Conservation (phyloP, 2,888 invertebrate species). For the Drosophila siamana region DNA sequence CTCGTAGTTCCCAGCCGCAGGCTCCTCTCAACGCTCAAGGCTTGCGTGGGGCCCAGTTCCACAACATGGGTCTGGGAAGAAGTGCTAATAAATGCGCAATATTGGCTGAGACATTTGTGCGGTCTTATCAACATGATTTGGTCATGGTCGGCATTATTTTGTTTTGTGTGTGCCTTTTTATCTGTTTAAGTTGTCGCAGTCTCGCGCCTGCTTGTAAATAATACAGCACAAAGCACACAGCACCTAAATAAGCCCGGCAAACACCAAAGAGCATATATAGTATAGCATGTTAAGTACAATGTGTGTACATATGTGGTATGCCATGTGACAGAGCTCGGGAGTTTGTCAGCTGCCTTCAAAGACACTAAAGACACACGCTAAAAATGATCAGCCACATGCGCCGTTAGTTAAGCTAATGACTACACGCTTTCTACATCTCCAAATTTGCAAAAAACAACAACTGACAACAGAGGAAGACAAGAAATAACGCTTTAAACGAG, state of each 20-base stretch:
- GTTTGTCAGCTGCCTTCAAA: conserved; percentile 55
- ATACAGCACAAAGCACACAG: conserved; percentile 60
- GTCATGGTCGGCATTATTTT: conserved; percentile 42
- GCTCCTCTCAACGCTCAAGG: not conserved
- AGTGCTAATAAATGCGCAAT: conserved; percentile 57
- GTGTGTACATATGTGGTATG: too few species aligned
- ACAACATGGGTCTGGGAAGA: conserved; percentile 8
- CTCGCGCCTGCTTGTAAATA: conserved; percentile 66
- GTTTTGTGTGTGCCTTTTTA: conserved; percentile 43
- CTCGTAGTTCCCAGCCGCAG: not conserved
- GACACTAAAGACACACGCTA: conserved; percentile 34
- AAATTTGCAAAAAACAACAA: conserved; percentile 15
- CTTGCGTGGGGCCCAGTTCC: conserved; percentile 4
- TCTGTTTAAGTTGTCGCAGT: conserved; percentile 56
- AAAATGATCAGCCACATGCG: conserved; percentile 53
- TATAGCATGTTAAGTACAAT: conserved; percentile 16
- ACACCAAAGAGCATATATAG: conserved; percentile 25
- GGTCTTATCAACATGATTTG: conserved; percentile 60
- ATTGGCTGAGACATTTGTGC: conserved; percentile 12
- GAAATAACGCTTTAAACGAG: not conserved
- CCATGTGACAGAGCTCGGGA: conserved; percentile 62
- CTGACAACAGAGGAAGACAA: conserved; percentile 1
- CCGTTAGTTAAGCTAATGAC: conserved; percentile 66
- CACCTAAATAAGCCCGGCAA: conserved; percentile 63
- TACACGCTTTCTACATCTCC: conserved; percentile 69